Evolutionary conservation across 2,888 invertebrate genomes (phyloP).

Genomic region (Pseudococcus viburni): DNA sequence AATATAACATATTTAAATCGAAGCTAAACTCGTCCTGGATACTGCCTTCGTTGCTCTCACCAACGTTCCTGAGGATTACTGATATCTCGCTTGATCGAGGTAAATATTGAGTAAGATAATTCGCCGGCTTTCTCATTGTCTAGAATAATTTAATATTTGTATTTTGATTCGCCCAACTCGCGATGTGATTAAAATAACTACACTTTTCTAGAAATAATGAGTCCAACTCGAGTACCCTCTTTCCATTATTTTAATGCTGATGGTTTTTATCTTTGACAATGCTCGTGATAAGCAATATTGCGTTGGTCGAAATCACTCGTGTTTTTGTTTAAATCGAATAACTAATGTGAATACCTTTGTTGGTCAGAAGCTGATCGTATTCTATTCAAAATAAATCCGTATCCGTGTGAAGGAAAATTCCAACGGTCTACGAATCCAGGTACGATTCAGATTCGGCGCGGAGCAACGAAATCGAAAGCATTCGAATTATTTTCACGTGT

Average conservation of each 20-base stretch:
- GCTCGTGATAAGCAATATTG: neutral
- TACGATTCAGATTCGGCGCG: neutral
- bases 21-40: neutral
- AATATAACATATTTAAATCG: neutral
- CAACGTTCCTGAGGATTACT: neutral
- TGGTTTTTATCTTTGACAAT: neutral
- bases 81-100: conserved; percentile 15
- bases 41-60: neutral
- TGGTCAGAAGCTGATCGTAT: neutral
- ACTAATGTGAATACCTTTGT: neutral
- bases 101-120: neutral
- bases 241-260: neutral
- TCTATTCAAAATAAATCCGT: neutral
- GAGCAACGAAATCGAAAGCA: conserved; percentile 32
- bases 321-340: too few relatives aligned
- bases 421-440: neutral
- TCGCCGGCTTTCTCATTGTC: neutral
- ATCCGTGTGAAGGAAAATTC: neutral
- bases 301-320: neutral
- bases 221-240: neutral
- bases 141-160: neutral
- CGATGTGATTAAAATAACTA: neutral
- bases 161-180: neutral
- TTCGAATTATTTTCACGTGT: conserved; percentile 34
- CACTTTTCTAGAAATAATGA: too few relatives aligned